Evolutionary conservation across 2,797 vertebrate genomes (phyloP), one percentile per base, ranked within the genome.

Genomic region (Tamandua tetradactyla): DNA sequence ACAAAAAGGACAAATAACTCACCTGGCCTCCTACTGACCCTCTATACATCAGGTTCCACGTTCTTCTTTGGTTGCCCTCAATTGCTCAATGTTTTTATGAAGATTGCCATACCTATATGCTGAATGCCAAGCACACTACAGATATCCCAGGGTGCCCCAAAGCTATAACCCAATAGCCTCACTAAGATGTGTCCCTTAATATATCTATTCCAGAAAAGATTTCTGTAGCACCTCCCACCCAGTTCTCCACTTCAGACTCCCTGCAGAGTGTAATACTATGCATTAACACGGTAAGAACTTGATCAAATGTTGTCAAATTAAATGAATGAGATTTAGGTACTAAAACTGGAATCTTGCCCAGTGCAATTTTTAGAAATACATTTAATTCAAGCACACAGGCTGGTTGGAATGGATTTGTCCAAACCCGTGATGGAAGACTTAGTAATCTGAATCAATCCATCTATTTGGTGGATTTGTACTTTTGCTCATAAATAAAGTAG

Each of bases 401-500:
- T 78, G 8, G 6, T 20, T 71, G 14, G 8, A 94, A 27, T 14
- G 44, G 27, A 84, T 86, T 85, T 76, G 20, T 89, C 89, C 64
- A 23, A 93, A 57, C 27, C 55, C 20, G 42, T 68, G 9, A 94
- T 42, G 18, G 62, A 92, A 94, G 32, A 57, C 2, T 74, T n/a
- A 40, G 4, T 30, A 61, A 30, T 40, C 42, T 61, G 55, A 95
- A 64, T 72, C 14, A 80, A 85, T 80, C 72, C 25, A 22, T 69
- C n/a, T 68, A 23, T 44, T 82, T 5, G 40, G 35, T 57, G 27
- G 20, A 55, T 87, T 62, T 89, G 52, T 91, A 57, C 68, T 79
- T 93, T 94, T 93, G 40, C 72, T 94, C 74, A 61, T 85, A 61
- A 95, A 96, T 68, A 82, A 69, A 78, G 86, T 78, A 96, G 81